phyloP scores from a whole-genome alignment of 1,140 invertebrate genomes.

The Carposina sasakii region DNA sequence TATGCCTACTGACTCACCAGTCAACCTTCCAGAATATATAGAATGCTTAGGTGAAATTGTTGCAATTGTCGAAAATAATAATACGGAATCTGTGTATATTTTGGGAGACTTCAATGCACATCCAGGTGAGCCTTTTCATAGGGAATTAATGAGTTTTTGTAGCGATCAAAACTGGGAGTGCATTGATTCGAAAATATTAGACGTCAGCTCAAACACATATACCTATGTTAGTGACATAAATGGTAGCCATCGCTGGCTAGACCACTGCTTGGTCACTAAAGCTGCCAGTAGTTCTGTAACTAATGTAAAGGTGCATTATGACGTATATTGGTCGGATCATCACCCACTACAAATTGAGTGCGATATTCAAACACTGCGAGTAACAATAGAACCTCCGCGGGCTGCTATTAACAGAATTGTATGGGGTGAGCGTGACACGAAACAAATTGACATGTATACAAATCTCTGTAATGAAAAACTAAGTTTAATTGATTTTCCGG shows the following conservation, averaged over 20 bases:
- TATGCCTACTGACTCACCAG: background rate
- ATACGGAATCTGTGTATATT: background rate
- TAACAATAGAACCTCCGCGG: background rate
- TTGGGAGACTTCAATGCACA: constrained; percentile 7
- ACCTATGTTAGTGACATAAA: constrained; percentile 2
- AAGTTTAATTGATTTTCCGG: background rate
- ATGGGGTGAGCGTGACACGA: background rate
- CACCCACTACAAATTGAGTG: background rate
- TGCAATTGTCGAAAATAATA: background rate
- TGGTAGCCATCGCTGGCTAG: background rate
- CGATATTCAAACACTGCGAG: background rate
- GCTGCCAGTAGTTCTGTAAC: background rate
- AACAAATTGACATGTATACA: background rate
- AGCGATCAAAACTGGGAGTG: background rate
- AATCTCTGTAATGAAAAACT: background rate
- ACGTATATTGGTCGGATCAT: constrained; percentile 4
- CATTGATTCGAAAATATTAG: background rate
- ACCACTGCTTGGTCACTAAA: constrained; percentile 5
- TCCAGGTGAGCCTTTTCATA: background rate
- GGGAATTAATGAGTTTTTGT: constrained; percentile 1
- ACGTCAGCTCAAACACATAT: background rate
- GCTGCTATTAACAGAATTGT: background rate
- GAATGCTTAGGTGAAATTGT: constrained; percentile 1
- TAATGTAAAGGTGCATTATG: background rate
- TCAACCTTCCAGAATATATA: background rate